phyloP scores from a whole-genome alignment of 1,140 invertebrate species.

The Globodera rostochiensis region DNA sequence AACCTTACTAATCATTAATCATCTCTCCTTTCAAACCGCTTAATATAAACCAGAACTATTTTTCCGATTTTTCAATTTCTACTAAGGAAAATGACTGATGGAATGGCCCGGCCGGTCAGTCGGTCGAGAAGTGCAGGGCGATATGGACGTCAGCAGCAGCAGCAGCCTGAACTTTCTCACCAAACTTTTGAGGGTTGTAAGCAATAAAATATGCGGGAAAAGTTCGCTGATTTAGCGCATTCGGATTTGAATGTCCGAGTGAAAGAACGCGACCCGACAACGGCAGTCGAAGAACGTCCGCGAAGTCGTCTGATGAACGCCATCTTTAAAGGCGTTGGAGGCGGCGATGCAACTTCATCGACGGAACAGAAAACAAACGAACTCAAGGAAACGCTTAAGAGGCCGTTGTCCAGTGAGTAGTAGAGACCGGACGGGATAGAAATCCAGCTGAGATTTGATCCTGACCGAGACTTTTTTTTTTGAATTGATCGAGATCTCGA shows the following conservation, averaged over 20 bases:
- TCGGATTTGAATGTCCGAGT: slow-evolving; percentile 35
- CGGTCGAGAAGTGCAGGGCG: slow-evolving; percentile 2
- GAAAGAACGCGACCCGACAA: slow-evolving; percentile 13
- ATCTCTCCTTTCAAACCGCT: no score
- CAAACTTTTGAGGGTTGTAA: not conserved
- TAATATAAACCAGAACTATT: no score
- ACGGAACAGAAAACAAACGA: slow-evolving; percentile 28
- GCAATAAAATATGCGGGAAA: not conserved
- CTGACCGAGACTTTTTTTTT: not conserved
- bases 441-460: slow-evolving; percentile 1
- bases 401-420: slow-evolving; percentile 32
- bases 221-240: not conserved
- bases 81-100: not conserved
- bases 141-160: not conserved
- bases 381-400: slow-evolving; percentile 25
- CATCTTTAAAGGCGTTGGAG: slow-evolving; percentile 12
- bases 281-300: slow-evolving; percentile 20
- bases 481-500: no score
- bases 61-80: no score
- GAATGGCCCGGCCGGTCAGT: not conserved
- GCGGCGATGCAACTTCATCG: slow-evolving; percentile 15
- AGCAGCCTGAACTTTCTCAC: not conserved
- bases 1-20: not conserved
- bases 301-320: slow-evolving; percentile 24
- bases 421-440: not conserved